Conservation (phyloP, 2,888 invertebrate genomes). For the Drosophila infuscata region DNA sequence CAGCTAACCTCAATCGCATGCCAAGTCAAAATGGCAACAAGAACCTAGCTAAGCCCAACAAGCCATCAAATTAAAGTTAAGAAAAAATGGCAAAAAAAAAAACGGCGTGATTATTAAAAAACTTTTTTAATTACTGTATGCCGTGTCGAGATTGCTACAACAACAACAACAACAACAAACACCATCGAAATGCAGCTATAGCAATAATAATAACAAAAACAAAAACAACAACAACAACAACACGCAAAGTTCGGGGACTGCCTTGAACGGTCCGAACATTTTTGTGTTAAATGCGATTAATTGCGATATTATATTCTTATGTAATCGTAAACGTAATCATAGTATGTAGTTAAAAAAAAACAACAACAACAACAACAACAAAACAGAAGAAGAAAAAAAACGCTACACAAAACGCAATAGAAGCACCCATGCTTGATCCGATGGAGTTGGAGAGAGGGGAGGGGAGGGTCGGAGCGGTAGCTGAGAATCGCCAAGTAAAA, state of each 20-base stretch:
- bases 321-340: constrained; percentile 80
- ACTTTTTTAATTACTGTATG: constrained; percentile 72
- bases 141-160: constrained; percentile 67
- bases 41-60: constrained; percentile 37
- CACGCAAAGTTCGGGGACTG: constrained; percentile 65
- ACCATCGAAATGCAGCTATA: constrained; percentile 44
- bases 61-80: constrained; percentile 75
- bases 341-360: constrained; percentile 51
- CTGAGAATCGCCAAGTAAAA: constrained; percentile 31
- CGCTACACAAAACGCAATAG: constrained; percentile 66
- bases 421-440: constrained; percentile 35
- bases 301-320: constrained; percentile 83
- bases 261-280: constrained; percentile 71
- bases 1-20: constrained; percentile 55
- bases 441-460: not conserved
- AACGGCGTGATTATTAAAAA: constrained; percentile 72
- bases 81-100: constrained; percentile 72
- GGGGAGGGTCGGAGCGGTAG: not conserved
- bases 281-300: constrained; percentile 82
- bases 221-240: constrained; percentile 45
- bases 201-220: not conserved
- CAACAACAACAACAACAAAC: constrained; percentile 34
- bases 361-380: not conserved
- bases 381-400: constrained; percentile 37
- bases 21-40: constrained; percentile 55